A percentile compares a stretch with the other conserved stretches of the same genome.
These are phyloP conservation scores for Dynastes maya DNA, from an alignment of 2,888 invertebrate genomes.

Conservation along the genomic window DNA sequence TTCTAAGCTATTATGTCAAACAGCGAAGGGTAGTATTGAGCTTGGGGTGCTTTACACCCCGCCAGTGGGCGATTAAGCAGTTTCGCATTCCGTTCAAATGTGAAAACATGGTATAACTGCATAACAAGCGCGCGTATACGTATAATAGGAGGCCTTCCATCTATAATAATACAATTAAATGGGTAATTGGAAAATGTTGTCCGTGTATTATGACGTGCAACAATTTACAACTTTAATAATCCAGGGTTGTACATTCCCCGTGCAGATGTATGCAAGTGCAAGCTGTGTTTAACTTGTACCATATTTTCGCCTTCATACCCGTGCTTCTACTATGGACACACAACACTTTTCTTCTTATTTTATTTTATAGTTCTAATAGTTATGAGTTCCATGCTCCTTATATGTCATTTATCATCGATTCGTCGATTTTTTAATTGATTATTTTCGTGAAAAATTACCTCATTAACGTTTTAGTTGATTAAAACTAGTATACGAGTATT, in stretches of 20 bases:
- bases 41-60: no score
- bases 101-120: not conserved
- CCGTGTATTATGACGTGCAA: conserved; percentile 38
- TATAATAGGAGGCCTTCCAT: conserved; percentile 31
- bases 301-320: not conserved
- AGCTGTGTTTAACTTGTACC: conserved; percentile 25
- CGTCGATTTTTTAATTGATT: conserved; percentile 51
- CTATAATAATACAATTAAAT: conserved; percentile 52
- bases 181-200: conserved; percentile 49
- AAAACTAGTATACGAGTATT: not conserved
- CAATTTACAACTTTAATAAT: conserved; percentile 41
- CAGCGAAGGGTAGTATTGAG: no score
- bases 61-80: no score
- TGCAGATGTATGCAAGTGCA: conserved; percentile 15
- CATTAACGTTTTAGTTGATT: conserved; percentile 45
- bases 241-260: not conserved
- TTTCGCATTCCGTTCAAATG: not conserved
- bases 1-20: no score
- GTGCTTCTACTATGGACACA: not conserved
- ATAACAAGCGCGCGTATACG: not conserved
- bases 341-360: no score
- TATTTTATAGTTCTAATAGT: not conserved
- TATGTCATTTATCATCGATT: conserved; percentile 47
- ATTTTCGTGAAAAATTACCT: conserved; percentile 49
- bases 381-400: not conserved